A percentile compares a stretch with the other conserved stretches of the same genome.
Conservation (phyloP, 1,140 invertebrate species). For the Stegodyphus mimosarum region DNA sequence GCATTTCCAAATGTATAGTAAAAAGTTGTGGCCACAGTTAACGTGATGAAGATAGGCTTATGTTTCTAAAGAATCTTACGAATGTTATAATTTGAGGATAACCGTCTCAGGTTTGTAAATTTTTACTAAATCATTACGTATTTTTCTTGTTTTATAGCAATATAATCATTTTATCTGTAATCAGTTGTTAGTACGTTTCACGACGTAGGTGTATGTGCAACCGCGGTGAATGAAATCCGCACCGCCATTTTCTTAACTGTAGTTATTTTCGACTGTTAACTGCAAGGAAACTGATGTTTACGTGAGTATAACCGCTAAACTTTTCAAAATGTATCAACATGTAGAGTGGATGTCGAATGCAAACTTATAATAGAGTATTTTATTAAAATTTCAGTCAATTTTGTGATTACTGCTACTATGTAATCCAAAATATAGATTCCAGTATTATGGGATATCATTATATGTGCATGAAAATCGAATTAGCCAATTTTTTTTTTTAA, state of each 20-base stretch:
- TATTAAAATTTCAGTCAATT: neutral
- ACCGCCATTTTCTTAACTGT: slow-evolving; percentile 61
- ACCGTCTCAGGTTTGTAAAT: neutral
- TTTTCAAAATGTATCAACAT: neutral
- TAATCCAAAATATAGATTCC: too few species aligned
- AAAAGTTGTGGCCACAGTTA: slow-evolving; percentile 49
- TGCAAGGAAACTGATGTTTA: slow-evolving; percentile 34
- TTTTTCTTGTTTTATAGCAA: too few species aligned
- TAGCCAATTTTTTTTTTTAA: neutral
- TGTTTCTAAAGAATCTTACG: neutral
- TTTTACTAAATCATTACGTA: neutral
- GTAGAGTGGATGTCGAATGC: neutral
- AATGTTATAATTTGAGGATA: neutral
- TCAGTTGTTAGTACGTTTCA: neutral
- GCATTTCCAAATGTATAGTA: neutral
- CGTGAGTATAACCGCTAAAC: slow-evolving; percentile 33
- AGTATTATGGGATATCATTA: neutral
- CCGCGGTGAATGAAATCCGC: slow-evolving; percentile 18
- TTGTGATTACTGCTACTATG: neutral
- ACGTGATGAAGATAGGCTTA: neutral
- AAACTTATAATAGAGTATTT: neutral
- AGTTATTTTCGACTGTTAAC: slow-evolving; percentile 57
- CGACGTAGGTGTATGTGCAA: neutral
- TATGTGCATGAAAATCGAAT: neutral
- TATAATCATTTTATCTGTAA: neutral